Evolutionary conservation across 2,888 invertebrate species (phyloP).

Genomic region (Glaucopsyche alexis): DNA sequence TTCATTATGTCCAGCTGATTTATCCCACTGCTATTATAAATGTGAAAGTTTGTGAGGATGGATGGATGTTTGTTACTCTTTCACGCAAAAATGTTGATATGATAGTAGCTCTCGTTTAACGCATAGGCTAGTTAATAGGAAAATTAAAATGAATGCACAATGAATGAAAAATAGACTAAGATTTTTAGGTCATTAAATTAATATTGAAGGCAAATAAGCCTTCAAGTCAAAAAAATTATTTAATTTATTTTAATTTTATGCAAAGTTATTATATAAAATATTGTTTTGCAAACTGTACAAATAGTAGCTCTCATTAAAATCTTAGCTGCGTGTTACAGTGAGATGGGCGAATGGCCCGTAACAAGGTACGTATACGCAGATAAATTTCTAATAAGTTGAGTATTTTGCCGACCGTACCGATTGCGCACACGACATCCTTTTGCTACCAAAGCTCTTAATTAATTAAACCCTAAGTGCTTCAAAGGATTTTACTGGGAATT

Average conservation of each 20-base stretch:
- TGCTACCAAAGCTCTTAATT: conserved; percentile 10
- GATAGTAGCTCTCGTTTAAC: too few species aligned
- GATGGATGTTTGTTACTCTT: too few species aligned
- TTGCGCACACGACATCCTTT: conserved; percentile 26
- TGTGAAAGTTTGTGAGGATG: too few species aligned
- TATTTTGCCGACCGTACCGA: conserved; percentile 28
- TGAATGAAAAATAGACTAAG: too few species aligned
- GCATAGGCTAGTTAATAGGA: too few species aligned
- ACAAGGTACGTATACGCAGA: conserved; percentile 38
- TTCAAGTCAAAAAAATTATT: too few species aligned
- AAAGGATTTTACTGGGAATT: not conserved
- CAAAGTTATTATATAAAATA: not conserved
- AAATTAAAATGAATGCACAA: too few species aligned
- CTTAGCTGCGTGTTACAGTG: conserved; percentile 43
- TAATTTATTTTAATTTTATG: too few species aligned
- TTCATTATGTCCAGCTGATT: too few species aligned
- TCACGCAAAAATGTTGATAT: not conserved
- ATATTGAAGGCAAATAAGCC: too few species aligned
- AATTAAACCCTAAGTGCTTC: conserved; percentile 11
- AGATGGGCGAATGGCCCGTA: conserved; percentile 41
- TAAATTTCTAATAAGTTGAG: conserved; percentile 39
- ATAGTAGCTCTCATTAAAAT: conserved; percentile 42
- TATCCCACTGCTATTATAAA: too few species aligned
- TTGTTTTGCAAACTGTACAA: conserved; percentile 26
- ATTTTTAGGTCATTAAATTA: too few species aligned